A percentile compares a stretch with the other conserved stretches of the same genome.
Conservation (phyloP, 2,888 invertebrate species). For the Papilio elwesi region DNA sequence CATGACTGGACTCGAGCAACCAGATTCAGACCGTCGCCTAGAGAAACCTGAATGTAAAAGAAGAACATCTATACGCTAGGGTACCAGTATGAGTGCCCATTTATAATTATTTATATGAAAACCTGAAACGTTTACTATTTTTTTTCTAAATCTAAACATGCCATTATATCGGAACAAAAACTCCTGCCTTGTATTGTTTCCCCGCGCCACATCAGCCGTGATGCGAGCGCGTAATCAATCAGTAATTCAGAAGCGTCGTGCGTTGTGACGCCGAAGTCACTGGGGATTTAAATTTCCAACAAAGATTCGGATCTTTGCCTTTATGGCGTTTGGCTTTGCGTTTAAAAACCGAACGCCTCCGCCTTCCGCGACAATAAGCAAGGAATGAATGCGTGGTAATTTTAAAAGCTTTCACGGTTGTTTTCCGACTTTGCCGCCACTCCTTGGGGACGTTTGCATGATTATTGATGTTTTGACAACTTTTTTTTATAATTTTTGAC, state of each 20-base stretch:
- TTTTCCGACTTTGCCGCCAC: slow-evolving; percentile 65
- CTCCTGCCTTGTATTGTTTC: slow-evolving; percentile 59
- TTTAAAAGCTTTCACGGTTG: slow-evolving; percentile 80
- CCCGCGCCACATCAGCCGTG: slow-evolving; percentile 65
- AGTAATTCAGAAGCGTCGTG: slow-evolving; percentile 73
- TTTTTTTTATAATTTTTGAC: slow-evolving; percentile 60
- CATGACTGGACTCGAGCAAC: too few species aligned
- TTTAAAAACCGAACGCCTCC: slow-evolving; percentile 65
- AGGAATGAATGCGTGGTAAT: slow-evolving; percentile 78
- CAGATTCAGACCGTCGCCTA: too few species aligned
- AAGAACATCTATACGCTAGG: too few species aligned
- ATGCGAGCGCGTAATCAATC: slow-evolving; percentile 82
- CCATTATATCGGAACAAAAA: slow-evolving; percentile 17
- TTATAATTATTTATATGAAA: too few species aligned
- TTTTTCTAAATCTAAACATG: not conserved
- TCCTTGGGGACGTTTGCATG: slow-evolving; percentile 64
- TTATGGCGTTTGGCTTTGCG: slow-evolving; percentile 57
- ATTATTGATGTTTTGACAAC: slow-evolving; percentile 82
- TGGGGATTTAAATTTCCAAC: slow-evolving; percentile 73
- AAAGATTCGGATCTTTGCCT: slow-evolving; percentile 73
- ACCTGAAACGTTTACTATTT: too few species aligned
- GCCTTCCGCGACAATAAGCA: slow-evolving; percentile 72
- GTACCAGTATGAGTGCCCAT: too few species aligned
- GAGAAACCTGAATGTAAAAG: too few species aligned
- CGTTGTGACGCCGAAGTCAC: slow-evolving; percentile 71